These are phyloP conservation scores for Xyliphius kryptos DNA, from an alignment of 2,113 vertebrate genomes.

Conservation along the genomic window DNA sequence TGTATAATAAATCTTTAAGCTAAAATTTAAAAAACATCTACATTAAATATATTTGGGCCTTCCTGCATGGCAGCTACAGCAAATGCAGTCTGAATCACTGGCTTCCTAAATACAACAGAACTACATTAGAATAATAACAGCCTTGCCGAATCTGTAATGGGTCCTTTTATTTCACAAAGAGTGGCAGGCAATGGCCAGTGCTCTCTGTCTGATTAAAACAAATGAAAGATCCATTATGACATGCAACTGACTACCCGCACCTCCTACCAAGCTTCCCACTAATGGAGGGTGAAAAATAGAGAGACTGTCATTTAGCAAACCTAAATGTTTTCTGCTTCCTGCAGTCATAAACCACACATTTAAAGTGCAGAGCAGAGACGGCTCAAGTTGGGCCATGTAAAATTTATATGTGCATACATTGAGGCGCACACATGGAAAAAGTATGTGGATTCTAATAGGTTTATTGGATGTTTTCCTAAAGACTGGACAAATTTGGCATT, in stretches of 20 bases:
- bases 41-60: too few relatives aligned
- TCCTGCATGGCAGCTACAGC: too few relatives aligned
- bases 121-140: slow-evolving; percentile 34
- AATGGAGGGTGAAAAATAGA: slow-evolving; percentile 29
- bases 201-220: slow-evolving; percentile 41
- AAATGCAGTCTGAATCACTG: slow-evolving; percentile 18
- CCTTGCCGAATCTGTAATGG: slow-evolving; percentile 38
- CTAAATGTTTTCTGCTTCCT: neutral
- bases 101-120: slow-evolving; percentile 26
- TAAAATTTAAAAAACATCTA: too few relatives aligned
- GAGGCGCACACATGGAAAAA: too few relatives aligned
- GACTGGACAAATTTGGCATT: too few relatives aligned
- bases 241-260: slow-evolving; percentile 27
- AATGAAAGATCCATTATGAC: slow-evolving; percentile 47
- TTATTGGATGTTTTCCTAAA: too few relatives aligned
- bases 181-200: slow-evolving; percentile 33
- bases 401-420: neutral
- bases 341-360: neutral
- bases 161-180: slow-evolving; percentile 28
- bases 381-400: neutral
- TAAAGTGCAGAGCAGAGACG: neutral
- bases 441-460: too few relatives aligned
- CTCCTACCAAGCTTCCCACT: slow-evolving; percentile 11
- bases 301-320: slow-evolving; percentile 20
- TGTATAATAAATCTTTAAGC: too few relatives aligned